Percentiles rank a stretch among this genome's conserved stretches.
phyloP scores from a whole-genome alignment of 2,113 vertebrate species.

The Mesocricetus auratus region DNA sequence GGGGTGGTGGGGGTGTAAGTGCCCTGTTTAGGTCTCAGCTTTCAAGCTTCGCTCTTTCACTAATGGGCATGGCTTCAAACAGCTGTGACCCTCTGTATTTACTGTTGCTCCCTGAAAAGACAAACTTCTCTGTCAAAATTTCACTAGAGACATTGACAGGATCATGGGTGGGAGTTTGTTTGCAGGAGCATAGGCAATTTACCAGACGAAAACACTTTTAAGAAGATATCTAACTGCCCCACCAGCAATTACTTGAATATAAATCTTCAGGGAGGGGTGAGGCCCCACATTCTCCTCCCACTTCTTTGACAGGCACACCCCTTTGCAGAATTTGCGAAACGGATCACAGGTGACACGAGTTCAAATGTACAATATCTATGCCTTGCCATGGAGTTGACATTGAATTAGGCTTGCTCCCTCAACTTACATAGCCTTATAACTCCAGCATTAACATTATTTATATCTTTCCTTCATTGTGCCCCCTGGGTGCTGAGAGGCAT shows the following conservation, averaged over 20 bases:
- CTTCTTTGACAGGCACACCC: background rate
- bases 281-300: background rate
- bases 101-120: background rate
- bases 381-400: background rate
- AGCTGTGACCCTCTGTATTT: background rate
- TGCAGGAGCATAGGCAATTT: background rate
- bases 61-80: too few species aligned
- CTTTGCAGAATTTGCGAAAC: background rate
- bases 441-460: background rate
- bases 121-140: background rate
- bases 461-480: too few species aligned
- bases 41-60: background rate
- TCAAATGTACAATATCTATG: background rate
- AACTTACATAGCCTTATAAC: background rate
- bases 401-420: background rate
- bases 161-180: background rate
- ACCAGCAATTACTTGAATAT: background rate
- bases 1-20: background rate
- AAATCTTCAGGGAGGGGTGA: background rate
- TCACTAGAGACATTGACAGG: background rate
- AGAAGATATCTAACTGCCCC: background rate
- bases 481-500: rapidly evolving
- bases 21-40: background rate
- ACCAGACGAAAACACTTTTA: background rate
- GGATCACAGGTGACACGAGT: background rate